Base-by-base conservation (phyloP, 2,888 invertebrate species). In the Ptilodon capucinus region DNA sequence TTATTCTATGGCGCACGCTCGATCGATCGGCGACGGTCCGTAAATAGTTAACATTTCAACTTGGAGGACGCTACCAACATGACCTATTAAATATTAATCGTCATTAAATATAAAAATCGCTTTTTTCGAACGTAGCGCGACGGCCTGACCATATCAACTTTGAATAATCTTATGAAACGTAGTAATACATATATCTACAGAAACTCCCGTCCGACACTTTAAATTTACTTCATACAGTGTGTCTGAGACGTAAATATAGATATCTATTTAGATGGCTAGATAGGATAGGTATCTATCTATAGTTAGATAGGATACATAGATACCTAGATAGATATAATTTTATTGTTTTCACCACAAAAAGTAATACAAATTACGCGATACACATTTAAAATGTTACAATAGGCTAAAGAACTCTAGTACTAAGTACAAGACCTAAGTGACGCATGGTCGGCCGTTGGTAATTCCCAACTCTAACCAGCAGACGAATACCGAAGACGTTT, bases 391-490 rank as follows among this genome's bases (percentile, higher is more conserved):
- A n/a, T n/a, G n/a, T n/a, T n/a, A n/a, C n/a, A n/a, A n/a, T n/a
- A n/a, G n/a, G n/a, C n/a, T n/a, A n/a, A n/a, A n/a, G n/a, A n/a
- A n/a, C n/a, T n/a, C n/a, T n/a, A n/a, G n/a, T n/a, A n/a, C n/a
- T n/a, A 38, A 45, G 25, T 43, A 44, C 51, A 40, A 42, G 61
- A 57, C 58, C 54, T 40, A n/a, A 44, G 42, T 57, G 53, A 59
- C 56, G 51, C 50, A 52, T 54, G 36, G 14, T 41, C 21, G 40
- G 51, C 40, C 40, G 40, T 48, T 41, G 38, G 44, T 57, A 54
- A 57, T 57, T 62, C 51, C 51, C 54, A 51, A 54, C 19, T 25
- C 11, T 32, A 30, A 41, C 42, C 41, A 48, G 48, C 16, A 44
- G 38, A 46, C 41, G 16, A 9, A 48, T 38, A 28, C 4, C 30